Conservation (phyloP, 1,140 invertebrate species). For the Halotydeus destructor region DNA sequence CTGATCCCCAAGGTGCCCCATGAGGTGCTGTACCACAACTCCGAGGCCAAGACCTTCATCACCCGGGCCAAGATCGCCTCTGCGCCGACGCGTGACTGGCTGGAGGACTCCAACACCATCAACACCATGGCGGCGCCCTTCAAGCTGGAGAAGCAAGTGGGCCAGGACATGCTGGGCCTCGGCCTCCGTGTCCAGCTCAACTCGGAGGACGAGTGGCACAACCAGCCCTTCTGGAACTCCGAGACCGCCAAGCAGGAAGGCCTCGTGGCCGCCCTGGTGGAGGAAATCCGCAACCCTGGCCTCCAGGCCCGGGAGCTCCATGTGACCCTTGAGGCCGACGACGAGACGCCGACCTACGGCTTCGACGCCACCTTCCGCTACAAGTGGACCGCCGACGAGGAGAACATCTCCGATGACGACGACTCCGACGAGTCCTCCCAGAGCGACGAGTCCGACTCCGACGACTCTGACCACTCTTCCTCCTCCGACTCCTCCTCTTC, state of each 20-base stretch:
- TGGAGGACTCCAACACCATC: slow-evolving; percentile 1
- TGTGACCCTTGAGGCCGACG: slow-evolving; percentile 6
- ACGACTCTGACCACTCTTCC: background rate
- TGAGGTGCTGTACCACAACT: slow-evolving; percentile 9
- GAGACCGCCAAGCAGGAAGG: slow-evolving; percentile 8
- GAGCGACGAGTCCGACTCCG: background rate
- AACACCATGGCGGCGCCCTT: slow-evolving; percentile 6
- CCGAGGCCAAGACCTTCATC: slow-evolving; percentile 15
- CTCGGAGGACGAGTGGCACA: slow-evolving; percentile 1
- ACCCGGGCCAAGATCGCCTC: background rate
- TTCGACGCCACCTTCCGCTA: slow-evolving; percentile 10
- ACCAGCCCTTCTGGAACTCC: slow-evolving; percentile 4
- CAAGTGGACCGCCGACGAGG: slow-evolving; percentile 8
- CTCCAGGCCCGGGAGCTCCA: slow-evolving; percentile 11
- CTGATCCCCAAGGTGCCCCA: slow-evolving; percentile 9
- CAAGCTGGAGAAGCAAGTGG: slow-evolving; percentile 3
- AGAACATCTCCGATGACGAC: background rate
- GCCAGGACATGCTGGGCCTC: slow-evolving; percentile 7
- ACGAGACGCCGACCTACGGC: slow-evolving; percentile 3
- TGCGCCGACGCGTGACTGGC: slow-evolving; percentile 8
- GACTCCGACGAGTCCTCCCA: slow-evolving; percentile 3
- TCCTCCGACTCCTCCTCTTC: background rate
- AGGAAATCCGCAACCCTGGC: background rate
- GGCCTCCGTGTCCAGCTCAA: slow-evolving; percentile 10
- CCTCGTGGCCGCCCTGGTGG: slow-evolving; percentile 3